Evolutionary conservation across 2,113 vertebrate species (phyloP).

Genomic region (Dunckerocampus dactyliophorus): DNA sequence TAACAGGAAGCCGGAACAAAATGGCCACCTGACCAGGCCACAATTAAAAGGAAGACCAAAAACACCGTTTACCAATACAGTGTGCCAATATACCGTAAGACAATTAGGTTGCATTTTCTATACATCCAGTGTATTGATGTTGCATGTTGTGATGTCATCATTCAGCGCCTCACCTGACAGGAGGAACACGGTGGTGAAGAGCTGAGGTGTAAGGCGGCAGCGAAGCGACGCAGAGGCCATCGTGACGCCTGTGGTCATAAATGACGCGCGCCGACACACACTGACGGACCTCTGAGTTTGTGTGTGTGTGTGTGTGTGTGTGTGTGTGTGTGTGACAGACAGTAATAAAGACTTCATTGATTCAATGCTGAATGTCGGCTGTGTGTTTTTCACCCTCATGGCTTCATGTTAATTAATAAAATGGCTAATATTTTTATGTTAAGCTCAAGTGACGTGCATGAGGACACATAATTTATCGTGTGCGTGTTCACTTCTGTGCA

Average conservation of each 20-base stretch:
- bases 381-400: slow-evolving; percentile 1
- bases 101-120: neutral
- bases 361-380: slow-evolving; percentile 2
- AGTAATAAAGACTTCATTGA: slow-evolving; percentile 17
- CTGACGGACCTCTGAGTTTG: slow-evolving; percentile 12
- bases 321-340: neutral
- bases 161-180: slow-evolving; percentile 51
- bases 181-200: slow-evolving; percentile 39
- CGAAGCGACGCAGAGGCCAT: slow-evolving; percentile 48
- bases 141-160: neutral
- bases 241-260: slow-evolving; percentile 13
- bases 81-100: too few species aligned
- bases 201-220: slow-evolving; percentile 15
- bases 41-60: neutral
- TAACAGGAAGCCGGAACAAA: slow-evolving; percentile 27
- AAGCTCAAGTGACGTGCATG: neutral
- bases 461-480: too few species aligned
- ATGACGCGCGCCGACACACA: slow-evolving; percentile 9
- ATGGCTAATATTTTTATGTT: neutral
- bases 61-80: neutral
- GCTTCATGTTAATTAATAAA: neutral
- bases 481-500: too few species aligned
- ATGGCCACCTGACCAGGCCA: slow-evolving; percentile 17
- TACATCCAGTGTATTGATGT: slow-evolving; percentile 8
- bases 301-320: slow-evolving; percentile 5